A percentile compares a stretch with the other conserved stretches of the same genome.
Conservation (phyloP, 2,797 vertebrate genomes). For the Micropoecilia bifurca region DNA sequence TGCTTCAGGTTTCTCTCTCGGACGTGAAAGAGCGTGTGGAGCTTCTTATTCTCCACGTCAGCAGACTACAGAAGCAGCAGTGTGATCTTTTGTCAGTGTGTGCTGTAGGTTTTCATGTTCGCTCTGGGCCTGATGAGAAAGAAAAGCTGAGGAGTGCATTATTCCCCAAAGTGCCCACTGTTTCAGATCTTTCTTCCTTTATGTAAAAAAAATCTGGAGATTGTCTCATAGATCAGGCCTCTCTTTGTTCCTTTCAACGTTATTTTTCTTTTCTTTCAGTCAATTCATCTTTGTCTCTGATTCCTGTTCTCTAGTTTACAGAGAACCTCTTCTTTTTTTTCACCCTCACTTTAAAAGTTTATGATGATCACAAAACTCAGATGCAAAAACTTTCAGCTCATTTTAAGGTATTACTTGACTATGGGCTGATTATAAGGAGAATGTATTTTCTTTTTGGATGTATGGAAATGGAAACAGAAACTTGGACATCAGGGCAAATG, state of each 20-base stretch:
- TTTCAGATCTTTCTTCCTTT: constrained; percentile 73
- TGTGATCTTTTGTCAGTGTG: constrained; percentile 56
- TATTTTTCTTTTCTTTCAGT: constrained; percentile 50
- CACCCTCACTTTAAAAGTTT: constrained; percentile 41
- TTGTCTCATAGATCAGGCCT: constrained; percentile 66
- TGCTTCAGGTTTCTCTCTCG: constrained; percentile 57
- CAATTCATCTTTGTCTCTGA: constrained; percentile 61
- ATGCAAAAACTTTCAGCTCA: constrained; percentile 30
- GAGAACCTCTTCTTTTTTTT: neutral
- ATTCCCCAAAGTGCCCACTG: constrained; percentile 68
- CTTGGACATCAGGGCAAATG: neutral
- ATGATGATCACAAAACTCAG: constrained; percentile 36
- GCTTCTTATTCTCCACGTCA: constrained; percentile 46
- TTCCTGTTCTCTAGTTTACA: constrained; percentile 40
- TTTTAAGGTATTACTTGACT: constrained; percentile 46
- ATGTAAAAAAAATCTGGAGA: constrained; percentile 65
- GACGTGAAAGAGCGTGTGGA: constrained; percentile 23
- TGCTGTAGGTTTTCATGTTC: constrained; percentile 69
- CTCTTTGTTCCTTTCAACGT: constrained; percentile 34
- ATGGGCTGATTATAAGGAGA: constrained; percentile 26
- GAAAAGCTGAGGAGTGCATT: constrained; percentile 58
- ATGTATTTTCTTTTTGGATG: neutral
- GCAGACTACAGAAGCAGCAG: constrained; percentile 51
- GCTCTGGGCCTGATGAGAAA: constrained; percentile 71
- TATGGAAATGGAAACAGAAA: neutral